Base-by-base conservation (phyloP, 1,140 invertebrate species). In the Eumeta japonica region DNA sequence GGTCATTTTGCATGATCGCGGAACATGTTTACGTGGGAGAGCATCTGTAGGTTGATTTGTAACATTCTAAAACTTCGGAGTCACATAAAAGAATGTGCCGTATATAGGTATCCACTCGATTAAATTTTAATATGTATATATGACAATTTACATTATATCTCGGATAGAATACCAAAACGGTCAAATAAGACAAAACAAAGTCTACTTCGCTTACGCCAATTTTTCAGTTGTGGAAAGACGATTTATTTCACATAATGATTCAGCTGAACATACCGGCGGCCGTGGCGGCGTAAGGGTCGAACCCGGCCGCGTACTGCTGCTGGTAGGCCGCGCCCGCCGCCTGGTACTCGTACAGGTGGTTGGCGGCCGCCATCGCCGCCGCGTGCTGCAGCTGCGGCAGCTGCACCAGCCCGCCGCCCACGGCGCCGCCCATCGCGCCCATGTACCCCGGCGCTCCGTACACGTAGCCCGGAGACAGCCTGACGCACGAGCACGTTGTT, bases 281-380 rank as follows among this genome's bases (percentile, higher is more conserved):
- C 16, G 59, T 67, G 28, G 81, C 81, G 28, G 81, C 81, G 62
- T 86, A 87, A 1, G 85, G 81, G 53, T 86, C 84, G 45, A 85
- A 84, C 48, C 84, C 84, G 43, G 84, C 84, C 3, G 72, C 67
- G 47, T 85, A 84, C 36, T 85, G 83, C 27, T 84, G 80, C 5
- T 84, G 83, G 48, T 86, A 86, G 0, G 81, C 81, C 3, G 79
- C 79, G 2, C 82, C 82, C 0, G 84, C 83, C 3, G 84, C 83
- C 1, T 81, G 82, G 12, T 87, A 87, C 59, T 87, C 85, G 60
- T 87, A 87, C 58, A 86, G 87, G 48, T 86, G 81, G 30, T 84
- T 82, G 2, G 84, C 83, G 2, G 84, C 84, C 10, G 83, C 84
- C 18, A 87, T 77, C 1, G 85, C 84, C 16, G 84, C 84, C 2